Evolutionary conservation across 2,797 vertebrate species (phyloP).

Genomic region (Anguilla marmorata): DNA sequence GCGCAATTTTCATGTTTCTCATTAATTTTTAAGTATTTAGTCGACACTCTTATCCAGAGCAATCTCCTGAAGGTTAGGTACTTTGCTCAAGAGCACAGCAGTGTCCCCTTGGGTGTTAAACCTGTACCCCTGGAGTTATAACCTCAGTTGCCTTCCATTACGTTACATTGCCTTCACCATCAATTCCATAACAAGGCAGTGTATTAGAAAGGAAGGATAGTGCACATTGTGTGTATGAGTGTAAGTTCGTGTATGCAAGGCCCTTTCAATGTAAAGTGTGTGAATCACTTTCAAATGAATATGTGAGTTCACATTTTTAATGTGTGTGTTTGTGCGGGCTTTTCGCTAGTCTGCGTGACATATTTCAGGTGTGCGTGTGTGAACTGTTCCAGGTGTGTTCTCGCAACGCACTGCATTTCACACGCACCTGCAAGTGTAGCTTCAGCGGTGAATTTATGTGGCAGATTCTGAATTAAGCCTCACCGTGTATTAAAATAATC

Average conservation of each 20-base stretch:
- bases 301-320: background rate
- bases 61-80: no score
- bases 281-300: background rate
- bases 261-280: background rate
- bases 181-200: background rate
- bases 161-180: background rate
- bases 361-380: background rate
- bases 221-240: background rate
- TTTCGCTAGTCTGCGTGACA: background rate
- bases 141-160: no score
- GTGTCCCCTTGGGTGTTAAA: no score
- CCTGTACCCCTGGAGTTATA: no score
- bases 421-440: background rate
- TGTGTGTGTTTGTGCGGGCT: background rate
- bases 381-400: background rate
- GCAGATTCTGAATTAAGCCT: background rate
- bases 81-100: no score
- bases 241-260: background rate
- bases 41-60: no score
- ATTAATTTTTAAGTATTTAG: no score
- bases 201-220: background rate
- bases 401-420: background rate
- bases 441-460: background rate
- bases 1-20: background rate
- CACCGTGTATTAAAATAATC: background rate